These are phyloP conservation scores for Drosophila ercepeae DNA, from an alignment of 1,140 invertebrate genomes.

Conservation along the genomic window DNA sequence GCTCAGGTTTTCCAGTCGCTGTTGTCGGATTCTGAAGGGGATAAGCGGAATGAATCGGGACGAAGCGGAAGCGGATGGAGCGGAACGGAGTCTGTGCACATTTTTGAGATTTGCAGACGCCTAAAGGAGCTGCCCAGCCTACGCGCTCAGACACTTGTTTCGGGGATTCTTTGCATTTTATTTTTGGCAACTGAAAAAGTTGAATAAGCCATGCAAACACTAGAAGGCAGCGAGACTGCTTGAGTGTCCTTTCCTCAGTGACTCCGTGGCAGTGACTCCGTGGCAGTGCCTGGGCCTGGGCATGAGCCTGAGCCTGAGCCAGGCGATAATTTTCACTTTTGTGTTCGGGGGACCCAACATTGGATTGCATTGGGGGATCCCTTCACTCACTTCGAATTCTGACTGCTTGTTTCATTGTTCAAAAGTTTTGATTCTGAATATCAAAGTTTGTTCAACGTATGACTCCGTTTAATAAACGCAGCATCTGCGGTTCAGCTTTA, in stretches of 20 bases:
- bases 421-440: background rate
- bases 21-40: slow-evolving; percentile 19
- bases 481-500: slow-evolving; percentile 1
- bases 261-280: too few species aligned
- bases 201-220: slow-evolving; percentile 72
- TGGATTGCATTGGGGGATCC: too few species aligned
- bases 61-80: slow-evolving; percentile 61
- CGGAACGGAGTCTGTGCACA: slow-evolving; percentile 61
- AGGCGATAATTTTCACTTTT: slow-evolving; percentile 77
- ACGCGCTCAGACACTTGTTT: slow-evolving; percentile 59
- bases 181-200: slow-evolving; percentile 57
- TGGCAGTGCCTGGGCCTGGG: background rate
- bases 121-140: slow-evolving; percentile 57
- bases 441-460: background rate
- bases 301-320: background rate
- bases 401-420: slow-evolving; percentile 19
- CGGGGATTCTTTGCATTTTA: slow-evolving; percentile 36
- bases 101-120: slow-evolving; percentile 78
- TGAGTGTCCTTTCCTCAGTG: slow-evolving; percentile 32
- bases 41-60: slow-evolving; percentile 38
- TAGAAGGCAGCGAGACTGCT: slow-evolving; percentile 46
- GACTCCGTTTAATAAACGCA: background rate
- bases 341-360: slow-evolving; percentile 38
- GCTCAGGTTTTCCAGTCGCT: slow-evolving; percentile 25
- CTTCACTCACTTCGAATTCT: slow-evolving; percentile 15